phyloP scores from a whole-genome alignment of 2,888 invertebrate species.

The Limnephilus auricula region DNA sequence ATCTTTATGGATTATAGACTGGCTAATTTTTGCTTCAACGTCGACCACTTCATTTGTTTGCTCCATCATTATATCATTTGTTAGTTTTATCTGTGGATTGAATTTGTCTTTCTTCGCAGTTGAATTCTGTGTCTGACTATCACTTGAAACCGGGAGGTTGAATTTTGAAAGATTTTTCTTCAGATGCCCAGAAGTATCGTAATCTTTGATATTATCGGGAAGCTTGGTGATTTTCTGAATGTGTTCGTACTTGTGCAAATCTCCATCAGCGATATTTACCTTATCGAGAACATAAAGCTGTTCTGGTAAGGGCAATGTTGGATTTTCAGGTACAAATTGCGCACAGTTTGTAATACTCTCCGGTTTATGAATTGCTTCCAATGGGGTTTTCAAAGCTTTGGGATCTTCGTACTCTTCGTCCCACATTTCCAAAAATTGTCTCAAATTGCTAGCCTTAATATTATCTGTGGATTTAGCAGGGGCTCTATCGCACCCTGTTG shows the following conservation, averaged over 20 bases:
- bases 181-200: constrained; percentile 72
- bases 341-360: background rate
- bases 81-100: background rate
- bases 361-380: constrained; percentile 5
- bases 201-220: constrained; percentile 77
- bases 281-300: constrained; percentile 75
- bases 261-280: constrained; percentile 75
- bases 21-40: constrained; percentile 77
- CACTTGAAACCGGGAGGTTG: constrained; percentile 13
- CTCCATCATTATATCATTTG: background rate
- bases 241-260: constrained; percentile 76
- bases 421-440: constrained; percentile 77
- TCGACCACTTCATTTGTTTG: constrained; percentile 68
- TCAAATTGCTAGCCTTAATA: constrained; percentile 71
- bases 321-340: constrained; percentile 20
- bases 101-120: constrained; percentile 33
- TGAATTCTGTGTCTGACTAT: background rate
- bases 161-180: constrained; percentile 39
- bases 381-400: constrained; percentile 62
- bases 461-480: background rate
- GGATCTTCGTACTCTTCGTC: constrained; percentile 76
- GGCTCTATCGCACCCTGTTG: background rate
- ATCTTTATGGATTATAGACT: constrained; percentile 77
- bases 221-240: constrained; percentile 77
- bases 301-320: constrained; percentile 30